phyloP scores from a whole-genome alignment of 2,888 invertebrate species.

The Meloe dianella region DNA sequence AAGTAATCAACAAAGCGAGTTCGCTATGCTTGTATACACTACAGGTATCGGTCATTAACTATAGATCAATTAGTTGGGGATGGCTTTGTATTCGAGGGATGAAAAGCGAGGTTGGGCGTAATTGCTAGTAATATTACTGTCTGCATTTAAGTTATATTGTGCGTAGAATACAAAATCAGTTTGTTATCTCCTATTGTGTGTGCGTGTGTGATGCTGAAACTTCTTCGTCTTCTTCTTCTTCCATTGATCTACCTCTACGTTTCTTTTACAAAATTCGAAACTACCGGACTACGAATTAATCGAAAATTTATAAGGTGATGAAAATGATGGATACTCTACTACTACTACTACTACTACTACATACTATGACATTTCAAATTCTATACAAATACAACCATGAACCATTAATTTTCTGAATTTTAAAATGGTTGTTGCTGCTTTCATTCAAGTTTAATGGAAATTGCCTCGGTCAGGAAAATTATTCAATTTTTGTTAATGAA shows the following conservation, averaged over 20 bases:
- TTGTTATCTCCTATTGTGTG: background rate
- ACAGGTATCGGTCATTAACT: conserved; percentile 33
- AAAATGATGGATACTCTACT: background rate
- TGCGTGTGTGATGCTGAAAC: too few species aligned
- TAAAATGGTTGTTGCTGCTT: conserved; percentile 7
- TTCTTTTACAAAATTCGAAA: background rate
- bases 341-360: background rate
- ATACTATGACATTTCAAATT: background rate
- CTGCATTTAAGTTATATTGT: conserved; percentile 23
- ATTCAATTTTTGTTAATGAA: conserved; percentile 10
- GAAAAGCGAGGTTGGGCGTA: conserved; percentile 28
- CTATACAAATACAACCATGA: background rate
- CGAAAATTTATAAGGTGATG: background rate
- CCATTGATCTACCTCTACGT: background rate
- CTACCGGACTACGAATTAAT: background rate
- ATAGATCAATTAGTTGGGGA: conserved; percentile 28
- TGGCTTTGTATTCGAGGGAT: conserved; percentile 29
- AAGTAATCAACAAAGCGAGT: conserved; percentile 24
- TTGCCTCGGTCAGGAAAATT: background rate
- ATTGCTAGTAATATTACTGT: conserved; percentile 27
- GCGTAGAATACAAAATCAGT: conserved; percentile 14
- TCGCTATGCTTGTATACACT: background rate
- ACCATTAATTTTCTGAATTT: conserved; percentile 9
- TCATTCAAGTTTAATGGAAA: background rate
- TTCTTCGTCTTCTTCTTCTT: background rate